phyloP scores from a whole-genome alignment of 2,797 vertebrate genomes.

The Gadopsis bispinosus region DNA sequence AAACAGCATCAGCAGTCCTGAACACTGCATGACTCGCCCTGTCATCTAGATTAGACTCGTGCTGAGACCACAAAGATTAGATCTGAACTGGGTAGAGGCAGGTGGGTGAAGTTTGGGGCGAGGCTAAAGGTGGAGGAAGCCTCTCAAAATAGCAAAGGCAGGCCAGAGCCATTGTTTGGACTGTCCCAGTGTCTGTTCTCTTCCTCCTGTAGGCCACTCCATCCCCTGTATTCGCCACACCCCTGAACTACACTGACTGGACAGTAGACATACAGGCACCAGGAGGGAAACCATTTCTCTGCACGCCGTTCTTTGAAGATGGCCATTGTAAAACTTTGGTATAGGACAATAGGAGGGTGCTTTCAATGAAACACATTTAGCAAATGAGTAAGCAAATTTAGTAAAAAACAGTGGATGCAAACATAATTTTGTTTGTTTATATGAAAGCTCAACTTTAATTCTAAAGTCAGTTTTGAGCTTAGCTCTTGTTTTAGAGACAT shows the following conservation, averaged over 20 bases:
- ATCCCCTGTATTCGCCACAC: slow-evolving; percentile 46
- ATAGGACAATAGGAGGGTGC: slow-evolving; percentile 43
- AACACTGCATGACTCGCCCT: slow-evolving; percentile 53
- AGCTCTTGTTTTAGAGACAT: neutral
- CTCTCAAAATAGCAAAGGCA: slow-evolving; percentile 75
- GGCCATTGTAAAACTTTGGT: slow-evolving; percentile 54
- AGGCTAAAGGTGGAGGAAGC: slow-evolving; percentile 61
- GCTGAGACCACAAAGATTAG: slow-evolving; percentile 37
- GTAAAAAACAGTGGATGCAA: neutral
- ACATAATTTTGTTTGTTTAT: neutral
- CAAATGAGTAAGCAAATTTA: neutral
- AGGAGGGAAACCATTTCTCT: slow-evolving; percentile 63
- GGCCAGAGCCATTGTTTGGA: slow-evolving; percentile 70
- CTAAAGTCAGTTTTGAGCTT: neutral
- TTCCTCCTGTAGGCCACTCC: slow-evolving; percentile 48
- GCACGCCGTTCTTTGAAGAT: slow-evolving; percentile 56
- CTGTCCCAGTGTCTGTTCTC: slow-evolving; percentile 68
- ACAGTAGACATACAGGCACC: slow-evolving; percentile 81
- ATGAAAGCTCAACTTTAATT: neutral
- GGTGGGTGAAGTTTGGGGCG: slow-evolving; percentile 52
- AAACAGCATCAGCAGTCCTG: slow-evolving; percentile 42
- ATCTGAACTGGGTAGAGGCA: slow-evolving; percentile 1
- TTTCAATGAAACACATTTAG: slow-evolving; percentile 11
- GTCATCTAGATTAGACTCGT: slow-evolving; percentile 38
- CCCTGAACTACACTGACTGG: slow-evolving; percentile 51